Percentiles rank a stretch among this genome's conserved stretches.
Conservation (phyloP, 2,113 vertebrate species). For the Hoplias malabaricus region DNA sequence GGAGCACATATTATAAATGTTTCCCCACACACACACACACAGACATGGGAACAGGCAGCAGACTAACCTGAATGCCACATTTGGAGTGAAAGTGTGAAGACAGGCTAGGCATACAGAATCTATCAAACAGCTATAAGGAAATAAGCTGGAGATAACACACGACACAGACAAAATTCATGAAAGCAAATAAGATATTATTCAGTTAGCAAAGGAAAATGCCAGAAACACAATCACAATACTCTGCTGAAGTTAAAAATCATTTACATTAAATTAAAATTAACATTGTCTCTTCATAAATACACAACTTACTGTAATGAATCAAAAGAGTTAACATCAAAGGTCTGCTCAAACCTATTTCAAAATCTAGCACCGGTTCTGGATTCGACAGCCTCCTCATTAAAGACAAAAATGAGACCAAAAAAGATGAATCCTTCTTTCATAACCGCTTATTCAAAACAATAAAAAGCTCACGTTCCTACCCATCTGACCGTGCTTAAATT, state of each 20-base stretch:
- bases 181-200: too few species aligned
- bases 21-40: too few species aligned
- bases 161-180: background rate
- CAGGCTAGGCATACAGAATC: background rate
- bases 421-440: background rate
- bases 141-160: conserved; percentile 17
- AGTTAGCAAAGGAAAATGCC: background rate
- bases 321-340: background rate
- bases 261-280: too few species aligned
- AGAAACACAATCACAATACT: background rate
- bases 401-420: background rate
- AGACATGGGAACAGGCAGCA: background rate
- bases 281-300: background rate
- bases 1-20: background rate
- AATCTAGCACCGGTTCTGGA: background rate
- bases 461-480: conserved; percentile 15
- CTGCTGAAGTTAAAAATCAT: background rate
- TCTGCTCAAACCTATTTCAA: background rate
- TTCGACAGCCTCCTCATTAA: background rate
- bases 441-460: background rate
- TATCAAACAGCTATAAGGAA: conserved; percentile 22
- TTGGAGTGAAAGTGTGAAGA: background rate
- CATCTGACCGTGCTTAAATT: background rate
- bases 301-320: background rate
- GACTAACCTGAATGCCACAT: conserved; percentile 46